phyloP scores from a whole-genome alignment of 2,888 invertebrate species.

The Athalia rosae region DNA sequence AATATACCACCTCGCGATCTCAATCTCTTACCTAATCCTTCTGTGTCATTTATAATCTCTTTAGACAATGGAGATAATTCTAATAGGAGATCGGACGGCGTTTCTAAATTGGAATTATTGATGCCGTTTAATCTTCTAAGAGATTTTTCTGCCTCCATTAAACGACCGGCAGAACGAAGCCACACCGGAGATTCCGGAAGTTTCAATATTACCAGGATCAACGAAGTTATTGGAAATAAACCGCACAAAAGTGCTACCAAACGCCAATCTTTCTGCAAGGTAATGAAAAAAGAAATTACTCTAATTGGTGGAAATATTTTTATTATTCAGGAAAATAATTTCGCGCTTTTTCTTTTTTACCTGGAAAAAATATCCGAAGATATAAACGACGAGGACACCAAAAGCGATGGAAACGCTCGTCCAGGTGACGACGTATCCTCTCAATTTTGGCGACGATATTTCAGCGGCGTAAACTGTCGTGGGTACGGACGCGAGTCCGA shows the following conservation, averaged over 20 bases:
- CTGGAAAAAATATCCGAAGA: slow-evolving; percentile 74
- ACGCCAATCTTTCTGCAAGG: slow-evolving; percentile 73
- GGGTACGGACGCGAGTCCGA: slow-evolving; percentile 76
- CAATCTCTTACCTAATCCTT: not conserved
- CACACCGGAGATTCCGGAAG: slow-evolving; percentile 77
- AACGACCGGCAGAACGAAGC: slow-evolving; percentile 74
- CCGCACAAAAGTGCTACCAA: slow-evolving; percentile 72
- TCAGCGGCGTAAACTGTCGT: slow-evolving; percentile 77
- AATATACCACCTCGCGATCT: not conserved
- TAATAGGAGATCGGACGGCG: slow-evolving; percentile 55
- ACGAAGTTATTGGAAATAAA: slow-evolving; percentile 72
- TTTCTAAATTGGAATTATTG: slow-evolving; percentile 50
- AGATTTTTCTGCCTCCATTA: slow-evolving; percentile 73
- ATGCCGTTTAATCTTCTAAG: slow-evolving; percentile 73
- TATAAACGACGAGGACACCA: slow-evolving; percentile 76
- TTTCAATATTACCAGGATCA: slow-evolving; percentile 69
- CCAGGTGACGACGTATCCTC: slow-evolving; percentile 77
- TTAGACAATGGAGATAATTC: slow-evolving; percentile 49
- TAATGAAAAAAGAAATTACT: not conserved
- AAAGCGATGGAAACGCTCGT: slow-evolving; percentile 75
- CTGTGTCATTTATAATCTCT: too few species aligned
- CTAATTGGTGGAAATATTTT: not conserved
- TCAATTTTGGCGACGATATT: slow-evolving; percentile 72
- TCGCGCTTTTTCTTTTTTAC: slow-evolving; percentile 59
- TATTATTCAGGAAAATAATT: too few species aligned